Conservation (phyloP, 2,113 vertebrate genomes). For the Enhydra lutris region DNA sequence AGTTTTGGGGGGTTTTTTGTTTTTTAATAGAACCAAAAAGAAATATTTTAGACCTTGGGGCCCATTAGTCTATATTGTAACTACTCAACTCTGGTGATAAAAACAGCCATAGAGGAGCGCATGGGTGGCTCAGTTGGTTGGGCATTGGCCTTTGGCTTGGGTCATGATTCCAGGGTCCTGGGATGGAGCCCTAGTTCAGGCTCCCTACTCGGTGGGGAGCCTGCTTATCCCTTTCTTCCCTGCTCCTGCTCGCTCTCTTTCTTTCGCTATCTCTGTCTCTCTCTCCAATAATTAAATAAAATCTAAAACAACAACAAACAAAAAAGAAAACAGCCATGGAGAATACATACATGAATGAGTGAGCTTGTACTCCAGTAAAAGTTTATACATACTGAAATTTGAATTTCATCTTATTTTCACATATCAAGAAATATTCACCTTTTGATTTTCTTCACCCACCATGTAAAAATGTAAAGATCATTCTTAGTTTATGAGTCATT, state of each 20-base stretch:
- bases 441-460: background rate
- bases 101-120: background rate
- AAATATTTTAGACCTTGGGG: background rate
- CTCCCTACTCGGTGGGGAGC: no score
- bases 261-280: background rate
- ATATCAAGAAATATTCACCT: background rate
- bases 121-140: no score
- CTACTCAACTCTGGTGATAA: background rate
- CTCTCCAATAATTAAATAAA: background rate
- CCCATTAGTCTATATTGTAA: background rate
- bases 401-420: background rate
- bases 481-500: background rate
- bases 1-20: background rate
- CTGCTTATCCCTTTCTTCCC: background rate
- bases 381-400: background rate
- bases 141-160: no score
- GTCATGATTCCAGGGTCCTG: no score
- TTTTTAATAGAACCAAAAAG: background rate
- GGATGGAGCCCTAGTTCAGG: no score
- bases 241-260: background rate
- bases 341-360: background rate
- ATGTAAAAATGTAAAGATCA: background rate
- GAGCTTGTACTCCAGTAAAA: background rate
- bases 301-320: background rate
- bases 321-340: background rate